These are phyloP conservation scores for Sarcophaga caerulescens DNA, from an alignment of 2,888 invertebrate species.

Conservation along the genomic window DNA sequence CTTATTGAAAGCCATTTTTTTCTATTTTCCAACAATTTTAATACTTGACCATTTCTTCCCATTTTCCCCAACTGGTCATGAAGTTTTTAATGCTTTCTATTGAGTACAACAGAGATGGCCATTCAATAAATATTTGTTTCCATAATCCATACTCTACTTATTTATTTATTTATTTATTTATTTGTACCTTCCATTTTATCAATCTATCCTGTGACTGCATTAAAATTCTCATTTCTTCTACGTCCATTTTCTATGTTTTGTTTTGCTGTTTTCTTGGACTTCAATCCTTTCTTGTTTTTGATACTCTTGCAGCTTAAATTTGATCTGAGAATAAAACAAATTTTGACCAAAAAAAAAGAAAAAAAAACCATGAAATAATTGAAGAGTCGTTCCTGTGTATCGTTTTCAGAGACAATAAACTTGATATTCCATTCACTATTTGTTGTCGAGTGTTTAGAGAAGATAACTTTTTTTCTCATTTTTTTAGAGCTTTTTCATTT, in stretches of 20 bases:
- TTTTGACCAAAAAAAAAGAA: constrained; percentile 35
- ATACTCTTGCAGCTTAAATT: constrained; percentile 14
- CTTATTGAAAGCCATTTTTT: too few relatives aligned
- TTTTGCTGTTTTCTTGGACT: not conserved
- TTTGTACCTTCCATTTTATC: constrained; percentile 43
- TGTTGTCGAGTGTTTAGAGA: constrained; percentile 55
- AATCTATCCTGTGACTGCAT: constrained; percentile 47
- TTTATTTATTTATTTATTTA: constrained; percentile 21
- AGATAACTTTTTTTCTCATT: constrained; percentile 64
- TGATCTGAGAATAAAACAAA: constrained; percentile 30
- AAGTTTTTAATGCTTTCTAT: not conserved
- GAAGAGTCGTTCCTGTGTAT: constrained; percentile 53
- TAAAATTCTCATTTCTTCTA: constrained; percentile 6
- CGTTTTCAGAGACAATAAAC: constrained; percentile 24
- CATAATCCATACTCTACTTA: constrained; percentile 54
- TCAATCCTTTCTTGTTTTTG: not conserved
- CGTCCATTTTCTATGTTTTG: not conserved
- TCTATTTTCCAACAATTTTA: too few relatives aligned
- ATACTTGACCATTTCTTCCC: not conserved
- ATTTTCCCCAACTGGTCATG: constrained; percentile 1
- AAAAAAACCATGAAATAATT: constrained; percentile 52
- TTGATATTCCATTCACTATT: constrained; percentile 4
- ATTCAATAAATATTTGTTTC: constrained; percentile 12
- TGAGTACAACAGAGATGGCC: not conserved
- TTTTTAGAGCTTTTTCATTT: constrained; percentile 28